Base-by-base conservation (phyloP, 1,140 invertebrate species). In the Theocolax elegans region DNA sequence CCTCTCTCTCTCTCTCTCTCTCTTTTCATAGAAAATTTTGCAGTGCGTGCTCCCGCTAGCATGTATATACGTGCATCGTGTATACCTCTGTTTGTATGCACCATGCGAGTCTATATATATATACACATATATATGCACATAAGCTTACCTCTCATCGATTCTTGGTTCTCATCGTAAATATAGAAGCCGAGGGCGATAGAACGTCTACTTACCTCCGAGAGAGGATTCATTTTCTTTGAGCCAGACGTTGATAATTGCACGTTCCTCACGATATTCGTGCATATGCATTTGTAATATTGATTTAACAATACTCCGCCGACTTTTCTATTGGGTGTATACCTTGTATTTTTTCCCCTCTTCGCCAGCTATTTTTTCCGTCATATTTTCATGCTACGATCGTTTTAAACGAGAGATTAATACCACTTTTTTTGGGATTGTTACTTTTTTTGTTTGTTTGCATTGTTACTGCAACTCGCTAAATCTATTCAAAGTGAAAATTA, bases 1-100 rank as follows among this genome's bases (percentile, higher is more conserved):
- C n/a, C n/a, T n/a, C n/a, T n/a, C n/a, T n/a, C n/a, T n/a, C n/a
- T n/a, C n/a, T n/a, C n/a, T n/a, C n/a, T n/a, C n/a, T n/a, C n/a
- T n/a, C n/a, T n/a, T n/a, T n/a, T n/a, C 58, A 54, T 53, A 60
- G 48, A 62, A 40, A 69, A n/a, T n/a, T 62, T 68, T 68, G 42
- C 27, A 60, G 40, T 44, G 40, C 40, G 58, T 9, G 42, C 25
- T n/a, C n/a, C n/a, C n/a, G n/a, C n/a, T n/a, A n/a, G n/a, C n/a
- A n/a, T n/a, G n/a, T n/a, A n/a, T n/a, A n/a, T n/a, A 25, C 46
- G 48, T 21, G 42, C 65, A 12, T 4, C 23, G 48, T 13, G 46
- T n/a, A n/a, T 25, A 21, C 38, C 21, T 38, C 23, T 25, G 42
- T 25, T 10, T 29, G 17, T 35, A 4, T 35, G 31, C 31, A 25